Evolutionary conservation across 2,113 vertebrate genomes (phyloP).

Genomic region (Corythornis vintsioides): DNA sequence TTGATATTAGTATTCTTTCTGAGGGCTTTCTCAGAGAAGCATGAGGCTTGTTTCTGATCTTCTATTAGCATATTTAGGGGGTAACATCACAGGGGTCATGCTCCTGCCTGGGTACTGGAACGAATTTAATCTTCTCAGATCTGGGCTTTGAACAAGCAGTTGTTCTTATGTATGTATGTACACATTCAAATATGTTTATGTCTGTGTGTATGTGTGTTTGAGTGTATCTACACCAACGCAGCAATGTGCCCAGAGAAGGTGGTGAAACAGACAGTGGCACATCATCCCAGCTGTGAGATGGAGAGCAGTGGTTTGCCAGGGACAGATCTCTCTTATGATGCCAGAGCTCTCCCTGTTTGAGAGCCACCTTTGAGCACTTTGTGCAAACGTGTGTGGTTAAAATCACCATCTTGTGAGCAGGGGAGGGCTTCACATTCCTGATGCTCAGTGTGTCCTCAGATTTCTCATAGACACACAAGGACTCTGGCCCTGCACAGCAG

Average conservation of each 20-base stretch:
- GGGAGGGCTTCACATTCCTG: background rate
- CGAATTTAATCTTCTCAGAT: background rate
- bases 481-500: background rate
- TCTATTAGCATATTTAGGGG: background rate
- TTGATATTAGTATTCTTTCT: background rate
- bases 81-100: background rate
- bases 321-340: background rate
- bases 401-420: background rate
- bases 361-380: background rate
- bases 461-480: background rate
- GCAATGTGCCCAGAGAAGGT: background rate
- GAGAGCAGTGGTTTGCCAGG: background rate
- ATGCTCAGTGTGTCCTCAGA: background rate
- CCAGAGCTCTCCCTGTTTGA: background rate
- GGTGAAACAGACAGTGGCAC: background rate
- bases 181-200: too few relatives aligned
- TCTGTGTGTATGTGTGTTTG: background rate
- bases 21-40: conserved; percentile 27
- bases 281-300: background rate
- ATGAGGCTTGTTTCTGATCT: background rate
- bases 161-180: background rate
- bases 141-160: background rate
- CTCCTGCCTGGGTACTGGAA: background rate
- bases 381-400: background rate
- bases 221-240: background rate